A percentile compares a stretch with the other conserved stretches of the same genome.
Evolutionary conservation across 2,113 vertebrate species (phyloP).

Genomic region (Eira barbara): DNA sequence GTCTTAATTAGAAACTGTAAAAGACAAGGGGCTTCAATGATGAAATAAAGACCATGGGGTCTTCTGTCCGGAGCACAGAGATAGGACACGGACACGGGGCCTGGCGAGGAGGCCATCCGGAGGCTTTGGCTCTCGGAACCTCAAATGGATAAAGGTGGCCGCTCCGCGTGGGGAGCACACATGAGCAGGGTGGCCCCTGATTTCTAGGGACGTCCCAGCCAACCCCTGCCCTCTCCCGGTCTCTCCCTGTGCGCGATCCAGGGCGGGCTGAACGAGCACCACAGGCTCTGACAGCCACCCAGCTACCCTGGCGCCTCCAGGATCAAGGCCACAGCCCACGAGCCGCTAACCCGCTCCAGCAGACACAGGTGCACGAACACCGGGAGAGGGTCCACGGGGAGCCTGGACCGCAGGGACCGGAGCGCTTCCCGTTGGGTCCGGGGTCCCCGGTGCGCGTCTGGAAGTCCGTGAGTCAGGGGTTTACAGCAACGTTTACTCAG

Average conservation of each 20-base stretch:
- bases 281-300: fast-evolving
- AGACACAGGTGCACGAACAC: neutral
- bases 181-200: neutral
- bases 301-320: neutral
- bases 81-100: neutral
- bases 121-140: neutral
- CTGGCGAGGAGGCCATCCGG: neutral
- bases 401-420: neutral
- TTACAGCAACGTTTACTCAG: neutral
- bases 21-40: neutral
- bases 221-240: neutral
- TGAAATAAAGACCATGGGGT: neutral
- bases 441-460: fast-evolving
- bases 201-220: neutral
- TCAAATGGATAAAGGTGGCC: neutral
- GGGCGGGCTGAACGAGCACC: neutral
- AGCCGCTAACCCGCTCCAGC: neutral
- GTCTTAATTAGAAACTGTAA: neutral
- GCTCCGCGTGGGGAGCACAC: fast-evolving
- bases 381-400: fast-evolving
- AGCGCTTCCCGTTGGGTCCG: fast-evolving
- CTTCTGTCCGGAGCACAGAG: neutral
- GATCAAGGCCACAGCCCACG: neutral
- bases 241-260: neutral
- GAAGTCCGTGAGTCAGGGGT: neutral